phyloP scores from a whole-genome alignment of 2,888 invertebrate species.

The Drosophila borealis region DNA sequence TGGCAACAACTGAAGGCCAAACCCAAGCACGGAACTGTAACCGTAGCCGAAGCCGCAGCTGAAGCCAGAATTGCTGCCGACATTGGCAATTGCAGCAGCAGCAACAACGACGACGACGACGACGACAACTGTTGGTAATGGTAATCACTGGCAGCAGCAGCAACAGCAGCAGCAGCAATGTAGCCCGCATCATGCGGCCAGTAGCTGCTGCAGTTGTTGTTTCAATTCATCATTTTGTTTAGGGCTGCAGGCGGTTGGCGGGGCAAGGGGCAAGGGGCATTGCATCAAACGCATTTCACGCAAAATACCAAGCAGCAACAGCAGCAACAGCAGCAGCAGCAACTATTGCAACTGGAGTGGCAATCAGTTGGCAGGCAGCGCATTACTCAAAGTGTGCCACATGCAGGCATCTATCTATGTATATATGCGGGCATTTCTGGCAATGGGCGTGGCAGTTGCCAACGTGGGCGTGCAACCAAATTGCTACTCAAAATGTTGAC shows the following conservation, averaged over 20 bases:
- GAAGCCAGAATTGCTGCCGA: conserved; percentile 4
- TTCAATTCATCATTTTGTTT: conserved; percentile 35
- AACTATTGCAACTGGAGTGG: conserved; percentile 45
- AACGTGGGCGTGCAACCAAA: conserved; percentile 30
- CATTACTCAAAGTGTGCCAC: conserved; percentile 57
- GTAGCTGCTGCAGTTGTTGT: conserved; percentile 24
- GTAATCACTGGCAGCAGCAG: conserved; percentile 34
- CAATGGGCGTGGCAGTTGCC: conserved; percentile 14
- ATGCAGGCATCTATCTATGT: conserved; percentile 38
- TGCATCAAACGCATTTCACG: conserved; percentile 45
- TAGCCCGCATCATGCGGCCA: conserved; percentile 33
- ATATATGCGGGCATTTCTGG: conserved; percentile 25
- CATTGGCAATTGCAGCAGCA: conserved; percentile 11
- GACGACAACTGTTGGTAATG: conserved; percentile 41
- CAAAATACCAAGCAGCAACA: conserved; percentile 27
- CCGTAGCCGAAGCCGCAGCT: conserved; percentile 2
- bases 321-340: conserved; percentile 20
- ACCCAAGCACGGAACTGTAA: conserved; percentile 15
- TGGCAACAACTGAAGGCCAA: conserved; percentile 32
- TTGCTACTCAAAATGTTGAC: conserved; percentile 66
- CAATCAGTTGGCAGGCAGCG: conserved; percentile 51
- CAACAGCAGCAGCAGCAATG: conserved; percentile 18
- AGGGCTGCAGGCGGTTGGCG: not conserved
- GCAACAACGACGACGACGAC: not conserved
- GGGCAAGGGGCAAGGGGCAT: not conserved